Conservation (phyloP, 2,113 vertebrate genomes). For the Chionodraco myersi region DNA sequence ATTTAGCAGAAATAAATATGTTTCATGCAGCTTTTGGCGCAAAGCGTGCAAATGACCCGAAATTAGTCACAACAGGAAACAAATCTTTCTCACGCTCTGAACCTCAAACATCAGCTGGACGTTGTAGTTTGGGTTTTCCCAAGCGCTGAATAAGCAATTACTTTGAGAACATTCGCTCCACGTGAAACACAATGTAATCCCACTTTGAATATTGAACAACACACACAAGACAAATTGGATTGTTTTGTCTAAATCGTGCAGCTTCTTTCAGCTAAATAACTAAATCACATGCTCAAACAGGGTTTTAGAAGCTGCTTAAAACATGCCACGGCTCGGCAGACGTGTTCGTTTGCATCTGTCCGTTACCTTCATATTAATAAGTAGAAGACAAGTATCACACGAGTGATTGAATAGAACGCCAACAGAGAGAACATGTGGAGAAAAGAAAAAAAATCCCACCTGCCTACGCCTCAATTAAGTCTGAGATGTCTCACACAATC, state of each 20-base stretch:
- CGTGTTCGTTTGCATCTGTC: no score
- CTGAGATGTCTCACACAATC: slow-evolving; percentile 51
- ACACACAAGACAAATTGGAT: not conserved
- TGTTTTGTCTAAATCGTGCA: slow-evolving; percentile 6
- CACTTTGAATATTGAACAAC: not conserved
- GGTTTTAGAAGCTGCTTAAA: not conserved
- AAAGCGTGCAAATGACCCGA: slow-evolving; percentile 7
- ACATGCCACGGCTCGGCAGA: not conserved
- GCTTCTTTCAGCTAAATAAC: slow-evolving; percentile 3
- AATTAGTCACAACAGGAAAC: slow-evolving; percentile 3
- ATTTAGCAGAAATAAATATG: slow-evolving; percentile 16
- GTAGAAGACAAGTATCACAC: not conserved
- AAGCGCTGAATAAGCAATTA: slow-evolving; percentile 9
- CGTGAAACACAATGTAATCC: slow-evolving; percentile 4
- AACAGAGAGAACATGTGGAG: slow-evolving; percentile 31
- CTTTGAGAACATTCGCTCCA: slow-evolving; percentile 8
- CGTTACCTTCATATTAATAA: not conserved
- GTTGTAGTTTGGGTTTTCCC: not conserved
- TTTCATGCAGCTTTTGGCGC: slow-evolving; percentile 43
- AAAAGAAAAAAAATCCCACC: slow-evolving; percentile 17
- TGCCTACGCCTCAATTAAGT: slow-evolving; percentile 71
- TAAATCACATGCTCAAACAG: slow-evolving; percentile 7
- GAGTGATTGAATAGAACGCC: not conserved
- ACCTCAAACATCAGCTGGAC: not conserved
- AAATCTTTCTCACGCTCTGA: not conserved